Evolutionary conservation across 2,113 vertebrate species (phyloP), one percentile per base, ranked within the genome.

Genomic region (Corythornis cristatus): DNA sequence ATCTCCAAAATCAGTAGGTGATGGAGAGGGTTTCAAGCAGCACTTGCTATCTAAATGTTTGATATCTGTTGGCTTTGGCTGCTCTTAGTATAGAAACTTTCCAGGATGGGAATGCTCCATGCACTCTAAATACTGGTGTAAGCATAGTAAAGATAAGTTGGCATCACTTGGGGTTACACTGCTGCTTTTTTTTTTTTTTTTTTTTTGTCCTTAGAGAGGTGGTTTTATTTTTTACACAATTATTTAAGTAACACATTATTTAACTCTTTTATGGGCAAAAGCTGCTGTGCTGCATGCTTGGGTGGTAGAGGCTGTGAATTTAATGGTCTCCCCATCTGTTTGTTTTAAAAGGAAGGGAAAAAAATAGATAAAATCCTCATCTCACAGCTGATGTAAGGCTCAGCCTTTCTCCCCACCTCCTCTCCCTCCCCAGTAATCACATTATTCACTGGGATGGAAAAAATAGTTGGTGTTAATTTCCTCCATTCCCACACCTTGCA

Each of bases 381-480:
- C 53, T 85, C 61, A 23, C 11, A 67, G 84, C 62, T 90, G 92
- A 67, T 67, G 86, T 12, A 66, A 83, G 70, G 56, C 76, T 88
- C 76, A 78, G 76, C 72, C 83, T 45, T 68, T 50, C 56, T 66
- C 72, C 43, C 43, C 29, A 68, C 29, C 70, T 64, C 64, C 26
- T 57, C 85, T 62, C n/a, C 50, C 81, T 95, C 82, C 45, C 60
- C 48, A n/a, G 40, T 80, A 89, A 92, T 94, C 88, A 35, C 73
- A 23, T 77, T 89, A 70, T 79, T 78, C 76, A 86, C 64, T 73
- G 66, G 51, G 86, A 93, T 86, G 95, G 93, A 95, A 95, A 71
- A 58, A 81, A 37, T 51, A 25, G 29, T n/a, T 42, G 71, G 65
- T 83, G 79, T 93, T 91, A 23, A 82, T 96, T 91, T 82, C 71